These are phyloP conservation scores for Coenobita brevimanus DNA, from an alignment of 1,140 invertebrate genomes.

Conservation along the genomic window DNA sequence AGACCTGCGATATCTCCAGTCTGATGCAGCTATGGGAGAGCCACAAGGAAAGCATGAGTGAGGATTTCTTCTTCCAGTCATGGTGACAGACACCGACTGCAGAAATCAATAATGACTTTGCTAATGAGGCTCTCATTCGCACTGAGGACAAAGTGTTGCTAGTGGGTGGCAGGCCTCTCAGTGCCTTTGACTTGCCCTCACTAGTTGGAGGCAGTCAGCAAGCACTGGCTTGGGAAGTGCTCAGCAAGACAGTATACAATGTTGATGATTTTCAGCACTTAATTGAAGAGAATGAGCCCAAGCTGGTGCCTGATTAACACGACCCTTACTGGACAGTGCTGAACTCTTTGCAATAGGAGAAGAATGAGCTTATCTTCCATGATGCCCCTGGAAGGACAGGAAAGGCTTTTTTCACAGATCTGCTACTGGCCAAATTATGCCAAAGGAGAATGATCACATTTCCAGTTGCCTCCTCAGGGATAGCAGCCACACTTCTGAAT, in stretches of 20 bases:
- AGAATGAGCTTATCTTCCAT: not conserved
- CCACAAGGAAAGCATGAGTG: not conserved
- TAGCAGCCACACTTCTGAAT: not conserved
- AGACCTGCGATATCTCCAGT: not conserved
- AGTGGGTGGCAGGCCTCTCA: not conserved
- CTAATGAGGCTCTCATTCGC: not conserved
- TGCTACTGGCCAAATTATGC: not conserved
- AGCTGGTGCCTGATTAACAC: not conserved
- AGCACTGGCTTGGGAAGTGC: not conserved
- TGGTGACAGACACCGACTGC: too few relatives aligned
- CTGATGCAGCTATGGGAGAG: not conserved
- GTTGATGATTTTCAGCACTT: not conserved
- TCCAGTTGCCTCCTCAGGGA: not conserved
- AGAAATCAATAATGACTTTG: not conserved
- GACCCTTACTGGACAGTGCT: not conserved
- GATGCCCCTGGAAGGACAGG: not conserved
- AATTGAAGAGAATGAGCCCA: not conserved
- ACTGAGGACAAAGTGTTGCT: not conserved
- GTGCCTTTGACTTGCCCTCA: not conserved
- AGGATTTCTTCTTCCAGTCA: not conserved
- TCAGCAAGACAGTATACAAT: too few relatives aligned
- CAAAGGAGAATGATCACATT: not conserved
- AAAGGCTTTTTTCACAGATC: not conserved
- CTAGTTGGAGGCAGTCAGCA: not conserved
- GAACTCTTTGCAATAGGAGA: not conserved